Conservation (phyloP, 2,888 invertebrate genomes). For the Drosophila sordidapex region DNA sequence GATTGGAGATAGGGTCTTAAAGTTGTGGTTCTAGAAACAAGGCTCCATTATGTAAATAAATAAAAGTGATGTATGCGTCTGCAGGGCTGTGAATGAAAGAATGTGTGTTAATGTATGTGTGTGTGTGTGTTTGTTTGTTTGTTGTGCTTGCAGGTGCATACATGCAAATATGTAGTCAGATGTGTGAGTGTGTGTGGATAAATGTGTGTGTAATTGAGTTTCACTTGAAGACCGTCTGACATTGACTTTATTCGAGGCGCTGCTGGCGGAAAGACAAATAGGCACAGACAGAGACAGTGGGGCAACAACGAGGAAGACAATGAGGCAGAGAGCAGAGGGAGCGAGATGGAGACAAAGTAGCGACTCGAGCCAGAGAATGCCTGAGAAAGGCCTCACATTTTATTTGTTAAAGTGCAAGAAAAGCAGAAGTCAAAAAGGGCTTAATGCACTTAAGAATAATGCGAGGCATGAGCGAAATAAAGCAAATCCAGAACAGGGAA, state of each 20-base stretch:
- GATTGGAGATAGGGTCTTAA: slow-evolving; percentile 19
- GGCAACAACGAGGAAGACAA: slow-evolving; percentile 17
- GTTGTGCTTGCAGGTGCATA: slow-evolving; percentile 35
- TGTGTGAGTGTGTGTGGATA: slow-evolving; percentile 22
- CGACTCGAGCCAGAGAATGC: slow-evolving; percentile 6
- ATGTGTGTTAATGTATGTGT: slow-evolving; percentile 20
- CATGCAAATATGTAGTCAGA: slow-evolving; percentile 24
- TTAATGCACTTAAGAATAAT: slow-evolving; percentile 70
- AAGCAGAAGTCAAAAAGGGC: slow-evolving; percentile 64
- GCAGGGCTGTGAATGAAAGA: slow-evolving; percentile 29
- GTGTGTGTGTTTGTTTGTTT: slow-evolving; percentile 13
- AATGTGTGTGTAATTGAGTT: slow-evolving; percentile 70
- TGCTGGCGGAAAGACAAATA: slow-evolving; percentile 62
- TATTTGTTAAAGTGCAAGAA: slow-evolving; percentile 65
- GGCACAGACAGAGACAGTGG: slow-evolving; percentile 33
- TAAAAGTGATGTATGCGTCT: slow-evolving; percentile 64
- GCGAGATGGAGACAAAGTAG: neutral
- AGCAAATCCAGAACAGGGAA: slow-evolving; percentile 19
- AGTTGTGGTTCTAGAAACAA: neutral
- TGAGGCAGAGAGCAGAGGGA: slow-evolving; percentile 13
- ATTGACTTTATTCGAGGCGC: slow-evolving; percentile 69
- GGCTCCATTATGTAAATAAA: slow-evolving; percentile 61
- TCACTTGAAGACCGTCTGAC: slow-evolving; percentile 66
- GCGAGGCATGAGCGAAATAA: slow-evolving; percentile 53
- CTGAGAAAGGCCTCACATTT: slow-evolving; percentile 58